Percentiles rank a stretch among this genome's conserved stretches.
phyloP scores from a whole-genome alignment of 1,140 invertebrate species.

The Cotesia glomerata region DNA sequence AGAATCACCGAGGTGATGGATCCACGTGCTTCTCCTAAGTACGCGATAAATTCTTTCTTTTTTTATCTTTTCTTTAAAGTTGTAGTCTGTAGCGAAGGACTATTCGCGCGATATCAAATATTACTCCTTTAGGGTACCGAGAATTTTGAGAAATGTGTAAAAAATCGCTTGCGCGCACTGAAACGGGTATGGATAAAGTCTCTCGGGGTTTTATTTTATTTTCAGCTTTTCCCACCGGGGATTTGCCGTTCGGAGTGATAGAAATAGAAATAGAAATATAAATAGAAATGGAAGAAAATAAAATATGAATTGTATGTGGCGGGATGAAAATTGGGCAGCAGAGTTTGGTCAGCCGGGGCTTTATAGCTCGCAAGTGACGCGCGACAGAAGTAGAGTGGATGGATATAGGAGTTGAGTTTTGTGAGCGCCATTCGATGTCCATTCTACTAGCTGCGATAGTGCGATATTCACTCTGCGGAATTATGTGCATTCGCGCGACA shows the following conservation, averaged over 20 bases:
- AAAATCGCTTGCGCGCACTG: neutral
- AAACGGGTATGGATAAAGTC: no score
- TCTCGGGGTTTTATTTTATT: no score
- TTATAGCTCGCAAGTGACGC: slow-evolving; percentile 11
- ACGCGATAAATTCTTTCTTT: slow-evolving; percentile 5
- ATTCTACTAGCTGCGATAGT: no score
- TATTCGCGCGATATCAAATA: no score
- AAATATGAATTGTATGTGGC: neutral
- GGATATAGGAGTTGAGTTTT: no score
- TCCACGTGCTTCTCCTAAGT: slow-evolving; percentile 21
- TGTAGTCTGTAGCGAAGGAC: neutral
- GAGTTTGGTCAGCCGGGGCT: neutral
- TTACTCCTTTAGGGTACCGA: no score
- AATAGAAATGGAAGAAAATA: neutral
- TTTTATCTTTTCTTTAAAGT: neutral
- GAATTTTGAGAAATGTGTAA: no score
- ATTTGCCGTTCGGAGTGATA: no score
- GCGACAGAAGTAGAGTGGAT: neutral
- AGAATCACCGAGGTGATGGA: neutral
- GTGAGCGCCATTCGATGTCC: slow-evolving; percentile 11
- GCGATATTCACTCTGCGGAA: neutral
- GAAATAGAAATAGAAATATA: no score
- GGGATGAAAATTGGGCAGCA: neutral
- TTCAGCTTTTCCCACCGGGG: no score
- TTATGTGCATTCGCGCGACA: no score